Conservation (phyloP, 1,140 invertebrate genomes). For the Drosophila lacteicornis region DNA sequence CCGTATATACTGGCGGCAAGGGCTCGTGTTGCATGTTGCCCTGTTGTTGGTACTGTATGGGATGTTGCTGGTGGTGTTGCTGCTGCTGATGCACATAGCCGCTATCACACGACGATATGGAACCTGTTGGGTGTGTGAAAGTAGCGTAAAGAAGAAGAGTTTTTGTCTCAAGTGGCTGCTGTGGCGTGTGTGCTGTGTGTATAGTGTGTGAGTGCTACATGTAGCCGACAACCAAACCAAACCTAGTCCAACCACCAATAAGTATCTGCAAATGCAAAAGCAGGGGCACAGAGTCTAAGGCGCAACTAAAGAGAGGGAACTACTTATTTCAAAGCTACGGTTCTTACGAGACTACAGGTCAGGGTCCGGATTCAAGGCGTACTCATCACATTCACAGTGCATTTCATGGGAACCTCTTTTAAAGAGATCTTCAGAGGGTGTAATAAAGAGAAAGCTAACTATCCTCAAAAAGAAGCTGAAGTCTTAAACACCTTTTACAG, state of each 20-base stretch:
- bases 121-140: slow-evolving; percentile 86
- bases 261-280: slow-evolving; percentile 62
- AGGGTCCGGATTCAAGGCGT: neutral
- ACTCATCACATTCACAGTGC: neutral
- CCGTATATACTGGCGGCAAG: slow-evolving; percentile 76
- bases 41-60: slow-evolving; percentile 43
- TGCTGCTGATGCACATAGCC: slow-evolving; percentile 90
- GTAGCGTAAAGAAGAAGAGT: slow-evolving; percentile 38
- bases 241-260: slow-evolving; percentile 64
- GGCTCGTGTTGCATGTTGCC: slow-evolving; percentile 53
- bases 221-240: slow-evolving; percentile 63
- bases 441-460: too few relatives aligned
- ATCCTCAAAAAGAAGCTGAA: too few relatives aligned
- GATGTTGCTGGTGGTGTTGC: slow-evolving; percentile 53
- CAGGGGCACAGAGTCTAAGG: slow-evolving; percentile 59
- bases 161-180: slow-evolving; percentile 26
- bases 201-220: slow-evolving; percentile 30
- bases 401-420: neutral
- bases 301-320: slow-evolving; percentile 42
- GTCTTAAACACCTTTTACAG: too few relatives aligned
- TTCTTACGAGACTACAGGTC: slow-evolving; percentile 20
- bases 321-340: slow-evolving; percentile 27
- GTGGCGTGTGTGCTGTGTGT: slow-evolving; percentile 28
- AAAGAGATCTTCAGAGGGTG: too few relatives aligned
- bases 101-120: slow-evolving; percentile 93